phyloP scores from a whole-genome alignment of 1,140 invertebrate species.

The Panonychus citri region DNA sequence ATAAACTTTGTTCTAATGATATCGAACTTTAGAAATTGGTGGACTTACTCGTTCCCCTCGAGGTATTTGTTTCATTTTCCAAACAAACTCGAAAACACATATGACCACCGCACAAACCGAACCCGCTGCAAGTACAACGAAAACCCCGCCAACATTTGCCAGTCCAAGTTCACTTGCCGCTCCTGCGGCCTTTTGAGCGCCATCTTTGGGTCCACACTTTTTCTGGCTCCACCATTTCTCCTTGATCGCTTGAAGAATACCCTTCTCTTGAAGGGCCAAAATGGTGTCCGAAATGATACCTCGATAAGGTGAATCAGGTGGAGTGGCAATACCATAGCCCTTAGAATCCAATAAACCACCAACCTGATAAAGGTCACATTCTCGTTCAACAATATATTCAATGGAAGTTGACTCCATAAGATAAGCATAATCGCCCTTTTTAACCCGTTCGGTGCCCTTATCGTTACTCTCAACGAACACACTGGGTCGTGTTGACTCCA shows the following conservation, averaged over 20 bases:
- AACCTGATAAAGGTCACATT: constrained; percentile 51
- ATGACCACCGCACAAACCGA: constrained; percentile 17
- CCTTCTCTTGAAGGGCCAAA: constrained; percentile 26
- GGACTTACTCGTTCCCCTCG: constrained; percentile 2
- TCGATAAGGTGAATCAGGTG: constrained; percentile 25
- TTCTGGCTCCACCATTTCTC: constrained; percentile 18
- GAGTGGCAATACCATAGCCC: constrained; percentile 25
- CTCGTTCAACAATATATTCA: constrained; percentile 45
- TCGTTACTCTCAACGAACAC: constrained; percentile 55
- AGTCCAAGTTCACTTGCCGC: constrained; percentile 21
- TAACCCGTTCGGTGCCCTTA: constrained; percentile 64
- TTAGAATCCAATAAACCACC: constrained; percentile 42
- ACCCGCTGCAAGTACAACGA: constrained; percentile 24
- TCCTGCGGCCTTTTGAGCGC: constrained; percentile 14
- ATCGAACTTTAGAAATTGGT: neutral
- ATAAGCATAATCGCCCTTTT: constrained; percentile 51
- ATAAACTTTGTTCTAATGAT: neutral
- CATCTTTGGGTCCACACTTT: constrained; percentile 15
- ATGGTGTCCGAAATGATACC: constrained; percentile 25
- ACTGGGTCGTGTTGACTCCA: constrained; percentile 48
- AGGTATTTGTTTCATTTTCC: constrained; percentile 16
- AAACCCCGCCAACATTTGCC: constrained; percentile 27
- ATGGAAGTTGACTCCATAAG: constrained; percentile 64
- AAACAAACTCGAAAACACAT: constrained; percentile 18
- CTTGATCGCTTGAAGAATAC: constrained; percentile 26